A percentile compares a stretch with the other conserved stretches of the same genome.
Evolutionary conservation across 2,797 vertebrate species (phyloP).

Genomic region (Toxotes lorentzi): DNA sequence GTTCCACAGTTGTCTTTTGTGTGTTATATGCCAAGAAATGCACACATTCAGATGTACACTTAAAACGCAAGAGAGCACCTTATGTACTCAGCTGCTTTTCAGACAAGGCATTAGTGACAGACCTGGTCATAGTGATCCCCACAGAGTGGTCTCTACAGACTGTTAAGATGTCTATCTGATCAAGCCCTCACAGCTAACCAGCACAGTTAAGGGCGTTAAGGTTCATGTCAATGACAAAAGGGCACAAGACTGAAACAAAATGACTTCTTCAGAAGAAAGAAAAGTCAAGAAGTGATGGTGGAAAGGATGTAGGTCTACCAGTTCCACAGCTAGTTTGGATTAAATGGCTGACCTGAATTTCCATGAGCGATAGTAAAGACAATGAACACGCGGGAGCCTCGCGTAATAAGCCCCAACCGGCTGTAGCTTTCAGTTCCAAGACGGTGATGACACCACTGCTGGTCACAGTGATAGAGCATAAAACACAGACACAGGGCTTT

Average conservation of each 20-base stretch:
- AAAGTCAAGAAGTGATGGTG: conserved; percentile 37
- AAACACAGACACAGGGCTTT: conserved; percentile 77
- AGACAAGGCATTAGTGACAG: conserved; percentile 30
- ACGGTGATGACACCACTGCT: conserved; percentile 52
- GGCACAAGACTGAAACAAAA: conserved; percentile 33
- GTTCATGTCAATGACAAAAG: conserved; percentile 39
- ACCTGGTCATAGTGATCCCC: conserved; percentile 53
- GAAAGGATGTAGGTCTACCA: conserved; percentile 76
- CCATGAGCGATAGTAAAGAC: conserved; percentile 36
- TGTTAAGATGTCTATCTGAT: conserved; percentile 67
- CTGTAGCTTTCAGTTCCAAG: conserved; percentile 62
- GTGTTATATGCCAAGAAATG: conserved; percentile 63
- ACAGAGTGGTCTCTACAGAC: conserved; percentile 60
- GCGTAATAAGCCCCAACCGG: conserved; percentile 33
- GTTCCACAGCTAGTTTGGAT: conserved; percentile 34
- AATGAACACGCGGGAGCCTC: conserved; percentile 27
- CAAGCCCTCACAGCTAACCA: conserved; percentile 61
- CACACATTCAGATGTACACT: conserved; percentile 61
- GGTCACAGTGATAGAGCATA: conserved; percentile 64
- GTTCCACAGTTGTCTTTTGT: conserved; percentile 67
- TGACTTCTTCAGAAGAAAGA: conserved; percentile 12
- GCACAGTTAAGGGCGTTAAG: conserved; percentile 50
- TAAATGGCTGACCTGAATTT: conserved; percentile 70
- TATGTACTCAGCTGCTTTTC: conserved; percentile 55
- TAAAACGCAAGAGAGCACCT: conserved; percentile 54